Evolutionary conservation across 2,797 vertebrate genomes (phyloP).

Genomic region (Mormyrus proboscirostris): DNA sequence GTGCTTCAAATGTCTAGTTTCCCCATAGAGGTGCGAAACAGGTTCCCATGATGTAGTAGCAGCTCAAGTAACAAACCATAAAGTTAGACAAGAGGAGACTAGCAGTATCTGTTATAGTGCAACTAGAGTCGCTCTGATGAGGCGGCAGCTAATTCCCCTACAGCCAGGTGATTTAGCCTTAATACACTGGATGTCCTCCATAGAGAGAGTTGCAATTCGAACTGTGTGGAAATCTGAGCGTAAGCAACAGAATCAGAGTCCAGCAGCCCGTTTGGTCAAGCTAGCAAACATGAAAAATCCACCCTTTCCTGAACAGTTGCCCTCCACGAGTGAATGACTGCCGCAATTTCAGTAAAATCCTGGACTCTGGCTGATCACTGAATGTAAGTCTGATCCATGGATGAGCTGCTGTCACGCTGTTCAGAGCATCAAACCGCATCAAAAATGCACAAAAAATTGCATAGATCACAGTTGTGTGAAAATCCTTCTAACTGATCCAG

Average conservation of each 20-base stretch:
- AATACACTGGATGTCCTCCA: background rate
- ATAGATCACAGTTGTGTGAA: background rate
- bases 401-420: background rate
- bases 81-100: conserved; percentile 37
- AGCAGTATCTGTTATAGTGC: conserved; percentile 46
- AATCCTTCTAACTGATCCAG: background rate
- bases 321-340: background rate
- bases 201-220: background rate
- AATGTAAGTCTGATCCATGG: background rate
- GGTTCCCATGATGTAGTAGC: conserved; percentile 47
- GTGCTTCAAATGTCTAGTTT: conserved; percentile 21
- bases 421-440: background rate
- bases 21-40: conserved; percentile 37
- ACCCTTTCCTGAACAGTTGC: background rate
- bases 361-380: background rate
- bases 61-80: conserved; percentile 49
- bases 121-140: conserved; percentile 37
- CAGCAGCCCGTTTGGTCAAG: background rate
- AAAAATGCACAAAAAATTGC: background rate
- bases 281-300: background rate
- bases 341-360: background rate
- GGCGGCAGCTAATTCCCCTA: background rate
- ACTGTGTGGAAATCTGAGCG: background rate
- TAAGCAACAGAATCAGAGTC: background rate
- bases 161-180: background rate